These are phyloP conservation scores for Agrenia bidenticulata DNA, from an alignment of 2,888 invertebrate genomes.

Conservation along the genomic window DNA sequence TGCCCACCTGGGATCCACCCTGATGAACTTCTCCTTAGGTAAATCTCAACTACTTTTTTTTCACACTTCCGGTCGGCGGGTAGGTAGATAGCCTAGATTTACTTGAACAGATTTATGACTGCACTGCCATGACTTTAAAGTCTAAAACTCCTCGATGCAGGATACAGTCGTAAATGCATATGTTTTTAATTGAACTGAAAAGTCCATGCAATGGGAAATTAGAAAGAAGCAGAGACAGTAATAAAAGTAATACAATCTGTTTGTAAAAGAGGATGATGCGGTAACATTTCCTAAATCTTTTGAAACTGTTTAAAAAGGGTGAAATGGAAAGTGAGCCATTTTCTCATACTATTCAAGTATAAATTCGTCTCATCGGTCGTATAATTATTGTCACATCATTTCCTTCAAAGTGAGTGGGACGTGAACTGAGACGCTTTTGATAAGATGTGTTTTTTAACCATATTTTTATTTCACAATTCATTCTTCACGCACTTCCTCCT, in stretches of 20 bases:
- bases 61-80: neutral
- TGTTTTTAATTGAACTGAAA: no score
- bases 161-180: no score
- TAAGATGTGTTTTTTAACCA: neutral
- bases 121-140: no score
- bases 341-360: neutral
- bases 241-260: neutral
- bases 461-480: slow-evolving; percentile 6
- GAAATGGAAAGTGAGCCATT: neutral
- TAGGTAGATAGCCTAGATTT: slow-evolving; percentile 5
- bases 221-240: no score
- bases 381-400: slow-evolving; percentile 22
- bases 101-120: slow-evolving; percentile 5
- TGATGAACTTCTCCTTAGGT: neutral
- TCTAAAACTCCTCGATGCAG: no score
- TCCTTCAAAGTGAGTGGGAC: slow-evolving; percentile 5
- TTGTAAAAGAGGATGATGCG: neutral
- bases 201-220: no score
- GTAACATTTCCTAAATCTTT: neutral
- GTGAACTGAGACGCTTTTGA: neutral
- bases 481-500: neutral
- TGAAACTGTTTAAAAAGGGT: neutral
- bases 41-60: neutral
- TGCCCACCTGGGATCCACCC: slow-evolving; percentile 10
- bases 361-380: slow-evolving; percentile 3